Conservation (phyloP, 2,113 vertebrate species). For the Chinchilla lanigera region DNA sequence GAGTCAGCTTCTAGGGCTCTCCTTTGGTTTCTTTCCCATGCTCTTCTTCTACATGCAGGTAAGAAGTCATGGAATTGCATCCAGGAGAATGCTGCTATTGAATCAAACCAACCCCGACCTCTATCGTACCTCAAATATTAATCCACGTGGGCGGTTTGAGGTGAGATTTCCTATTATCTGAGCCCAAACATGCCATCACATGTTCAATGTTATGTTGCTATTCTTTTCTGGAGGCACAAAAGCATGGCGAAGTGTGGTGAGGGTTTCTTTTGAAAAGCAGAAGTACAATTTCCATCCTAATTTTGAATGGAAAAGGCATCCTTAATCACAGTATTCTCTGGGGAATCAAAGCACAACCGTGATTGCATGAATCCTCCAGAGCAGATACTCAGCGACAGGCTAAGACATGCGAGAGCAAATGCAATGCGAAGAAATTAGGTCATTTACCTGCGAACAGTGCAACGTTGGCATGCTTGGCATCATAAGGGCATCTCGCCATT, state of each 20-base stretch:
- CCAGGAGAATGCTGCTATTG: background rate
- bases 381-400: background rate
- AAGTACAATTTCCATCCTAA: slow-evolving; percentile 17
- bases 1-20: background rate
- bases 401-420: background rate
- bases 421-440: slow-evolving; percentile 14
- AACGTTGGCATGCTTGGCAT: slow-evolving; percentile 98
- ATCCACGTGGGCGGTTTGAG: background rate
- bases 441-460: slow-evolving; percentile 96
- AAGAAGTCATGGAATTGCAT: background rate
- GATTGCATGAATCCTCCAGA: background rate
- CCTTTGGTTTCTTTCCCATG: background rate
- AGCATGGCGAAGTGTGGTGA: background rate
- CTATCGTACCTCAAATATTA: background rate
- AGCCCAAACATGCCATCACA: background rate
- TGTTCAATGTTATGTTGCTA: background rate
- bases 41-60: background rate
- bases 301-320: slow-evolving; percentile 38
- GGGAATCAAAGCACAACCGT: slow-evolving; percentile 14
- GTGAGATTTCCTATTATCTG: background rate
- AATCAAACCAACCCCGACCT: background rate
- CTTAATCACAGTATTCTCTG: slow-evolving; percentile 59
- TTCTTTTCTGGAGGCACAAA: slow-evolving; percentile 24
- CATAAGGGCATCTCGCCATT: slow-evolving; percentile 99
- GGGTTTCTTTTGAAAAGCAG: slow-evolving; percentile 29